phyloP scores from a whole-genome alignment of 2,797 vertebrate genomes.

The Phaenicophaeus curvirostris region DNA sequence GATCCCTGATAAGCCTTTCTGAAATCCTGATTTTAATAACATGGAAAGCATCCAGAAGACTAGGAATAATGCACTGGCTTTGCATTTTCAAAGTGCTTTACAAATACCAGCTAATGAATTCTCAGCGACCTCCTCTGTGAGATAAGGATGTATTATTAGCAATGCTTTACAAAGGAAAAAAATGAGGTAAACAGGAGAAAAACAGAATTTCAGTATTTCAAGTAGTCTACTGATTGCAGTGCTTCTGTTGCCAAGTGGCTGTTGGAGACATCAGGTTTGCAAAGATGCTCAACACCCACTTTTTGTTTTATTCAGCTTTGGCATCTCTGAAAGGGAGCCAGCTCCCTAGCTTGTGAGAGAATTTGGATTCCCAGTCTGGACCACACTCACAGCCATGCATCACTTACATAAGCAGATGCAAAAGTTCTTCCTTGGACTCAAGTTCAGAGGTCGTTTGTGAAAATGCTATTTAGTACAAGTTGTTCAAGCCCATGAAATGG shows the following conservation, averaged over 20 bases:
- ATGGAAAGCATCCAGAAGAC: constrained; percentile 61
- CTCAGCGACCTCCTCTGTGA: constrained; percentile 33
- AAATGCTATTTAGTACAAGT: neutral
- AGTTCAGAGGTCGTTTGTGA: neutral
- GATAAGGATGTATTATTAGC: constrained; percentile 35
- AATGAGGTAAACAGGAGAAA: constrained; percentile 7
- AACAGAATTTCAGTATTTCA: neutral
- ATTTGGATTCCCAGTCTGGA: neutral
- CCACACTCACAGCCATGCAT: neutral
- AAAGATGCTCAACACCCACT: neutral
- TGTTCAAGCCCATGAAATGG: neutral
- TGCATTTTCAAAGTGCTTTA: constrained; percentile 67
- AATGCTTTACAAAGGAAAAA: constrained; percentile 21
- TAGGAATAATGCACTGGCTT: constrained; percentile 60
- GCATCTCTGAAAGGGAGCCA: neutral
- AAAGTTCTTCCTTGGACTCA: neutral
- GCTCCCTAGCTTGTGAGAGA: neutral
- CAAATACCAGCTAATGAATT: constrained; percentile 63
- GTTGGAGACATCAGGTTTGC: constrained; percentile 9
- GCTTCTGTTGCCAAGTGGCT: neutral
- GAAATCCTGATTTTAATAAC: constrained; percentile 69
- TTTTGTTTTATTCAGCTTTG: constrained; percentile 19
- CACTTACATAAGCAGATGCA: neutral
- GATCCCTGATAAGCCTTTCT: constrained; percentile 58
- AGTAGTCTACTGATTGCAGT: neutral